Conservation (phyloP, 2,797 vertebrate species). For the Molossus alvarezi region DNA sequence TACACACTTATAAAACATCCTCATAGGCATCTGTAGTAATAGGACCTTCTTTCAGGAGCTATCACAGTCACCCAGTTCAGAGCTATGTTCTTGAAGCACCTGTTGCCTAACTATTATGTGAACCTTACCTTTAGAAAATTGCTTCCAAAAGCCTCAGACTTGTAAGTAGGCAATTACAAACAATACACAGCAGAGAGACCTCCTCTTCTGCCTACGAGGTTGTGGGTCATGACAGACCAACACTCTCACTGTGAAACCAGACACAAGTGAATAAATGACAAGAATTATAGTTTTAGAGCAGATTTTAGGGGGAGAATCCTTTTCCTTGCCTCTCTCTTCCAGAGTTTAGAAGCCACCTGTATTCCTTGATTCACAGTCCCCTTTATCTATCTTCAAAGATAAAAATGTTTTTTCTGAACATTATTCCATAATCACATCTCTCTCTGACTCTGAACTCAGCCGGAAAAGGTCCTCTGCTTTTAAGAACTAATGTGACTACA, state of each 20-base stretch:
- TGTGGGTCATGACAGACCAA: background rate
- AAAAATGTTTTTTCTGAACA: background rate
- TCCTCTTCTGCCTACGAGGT: background rate
- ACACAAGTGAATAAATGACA: background rate
- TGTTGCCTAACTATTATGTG: background rate
- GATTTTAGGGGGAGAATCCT: background rate
- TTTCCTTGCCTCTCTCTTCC: background rate
- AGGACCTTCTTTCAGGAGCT: background rate
- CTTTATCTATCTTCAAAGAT: background rate
- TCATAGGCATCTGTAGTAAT: background rate
- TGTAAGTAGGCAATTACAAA: background rate
- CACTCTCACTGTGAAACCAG: background rate
- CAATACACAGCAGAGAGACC: background rate
- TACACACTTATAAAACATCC: background rate
- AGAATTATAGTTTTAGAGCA: background rate
- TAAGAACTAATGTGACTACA: background rate
- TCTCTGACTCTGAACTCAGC: background rate
- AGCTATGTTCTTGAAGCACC: background rate
- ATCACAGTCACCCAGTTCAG: background rate
- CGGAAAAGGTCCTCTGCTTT: background rate
- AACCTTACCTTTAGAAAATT: background rate
- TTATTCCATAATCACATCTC: background rate
- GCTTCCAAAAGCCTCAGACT: background rate
- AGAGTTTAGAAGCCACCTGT: background rate
- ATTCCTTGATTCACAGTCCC: background rate